A percentile compares a stretch with the other conserved stretches of the same genome.
phyloP scores from a whole-genome alignment of 37 sponge, comb jelly and placozoan species.

The Chondrosia reniformis region DNA sequence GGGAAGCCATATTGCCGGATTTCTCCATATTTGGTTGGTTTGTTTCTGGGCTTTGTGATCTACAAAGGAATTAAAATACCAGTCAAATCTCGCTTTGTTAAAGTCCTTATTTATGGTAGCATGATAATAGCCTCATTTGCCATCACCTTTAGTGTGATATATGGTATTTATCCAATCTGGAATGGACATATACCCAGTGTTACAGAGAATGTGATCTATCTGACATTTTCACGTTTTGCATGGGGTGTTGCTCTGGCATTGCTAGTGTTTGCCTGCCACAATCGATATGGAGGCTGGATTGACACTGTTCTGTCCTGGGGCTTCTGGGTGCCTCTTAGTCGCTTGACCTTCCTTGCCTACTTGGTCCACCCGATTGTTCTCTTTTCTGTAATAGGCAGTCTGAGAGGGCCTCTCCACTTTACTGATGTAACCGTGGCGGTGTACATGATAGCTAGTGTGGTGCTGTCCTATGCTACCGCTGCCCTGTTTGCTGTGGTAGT shows the following conservation, averaged over 20 bases:
- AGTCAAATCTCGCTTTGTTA: conserved; percentile 1
- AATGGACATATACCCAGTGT: conserved; percentile 42
- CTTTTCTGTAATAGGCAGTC: conserved; percentile 14
- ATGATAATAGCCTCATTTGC: conserved; percentile 36
- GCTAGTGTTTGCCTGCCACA: conserved; percentile 68
- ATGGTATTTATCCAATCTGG: conserved; percentile 50
- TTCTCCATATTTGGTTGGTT: conserved; percentile 74
- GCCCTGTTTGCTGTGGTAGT: conserved; percentile 46
- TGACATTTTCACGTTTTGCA: conserved; percentile 43
- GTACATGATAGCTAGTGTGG: conserved; percentile 37
- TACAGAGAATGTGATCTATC: conserved; percentile 63
- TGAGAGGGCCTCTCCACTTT: conserved; percentile 35
- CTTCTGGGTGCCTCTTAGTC: conserved; percentile 86
- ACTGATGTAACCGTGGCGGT: conserved; percentile 31
- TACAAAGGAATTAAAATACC: conserved; percentile 26
- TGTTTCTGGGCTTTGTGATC: conserved; percentile 68
- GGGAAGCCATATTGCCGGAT: conserved; percentile 69
- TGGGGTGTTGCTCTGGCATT: conserved; percentile 71
- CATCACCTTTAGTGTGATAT: conserved; percentile 27
- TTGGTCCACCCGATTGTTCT: conserved; percentile 81
- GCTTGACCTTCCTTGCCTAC: conserved; percentile 83
- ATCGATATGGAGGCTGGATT: conserved; percentile 71
- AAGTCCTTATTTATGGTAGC: conserved; percentile 8
- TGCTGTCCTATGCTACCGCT: conserved; percentile 67
- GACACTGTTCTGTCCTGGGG: conserved; percentile 73